Evolutionary conservation across 2,113 vertebrate genomes (phyloP), one percentile per base, ranked within the genome.

Genomic region (Glaucidium brasilianum): DNA sequence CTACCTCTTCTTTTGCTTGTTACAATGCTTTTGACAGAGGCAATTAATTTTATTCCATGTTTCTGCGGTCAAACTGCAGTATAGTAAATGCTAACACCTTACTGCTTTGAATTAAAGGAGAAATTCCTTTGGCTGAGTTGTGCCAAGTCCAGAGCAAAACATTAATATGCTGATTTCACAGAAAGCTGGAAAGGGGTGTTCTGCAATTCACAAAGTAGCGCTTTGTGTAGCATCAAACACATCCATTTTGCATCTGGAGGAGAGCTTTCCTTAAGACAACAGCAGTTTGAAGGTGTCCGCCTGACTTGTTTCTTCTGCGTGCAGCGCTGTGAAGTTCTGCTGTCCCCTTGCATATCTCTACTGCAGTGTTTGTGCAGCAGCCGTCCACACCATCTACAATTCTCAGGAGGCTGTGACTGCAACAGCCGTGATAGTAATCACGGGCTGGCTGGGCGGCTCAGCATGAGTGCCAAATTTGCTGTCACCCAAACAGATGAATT

Each of bases 301-400:
- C 49, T 35, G 53, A 6, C 18, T n/a, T 64, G 37, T 16, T 50
- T 69, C 53, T n/a, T 32, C 66, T 19, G 34, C 1, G 0, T 4
- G 27, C 19, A 27, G 16, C 0, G 3, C 67, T 59, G 47, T 12
- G 16, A 63, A 21, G 34, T 74, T 43, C 18, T 68, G 4, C n/a
- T 34, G 34, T n/a, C 17, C 32, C 5, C 19, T 35, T 2, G 2
- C 7, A 0, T 2, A 45, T 43, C 79, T 8, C 64, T 18, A 30
- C 30, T 1, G 20, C 6, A 34, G 29, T 4, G 52, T 41, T 66
- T 37, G 30, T 30, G 56, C 35, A 37, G 56, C 16, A 32, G 1
- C 50, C 2, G 1, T 27, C 32, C 88, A 14, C 29, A 3, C 15
- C 5, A 1, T 25, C 39, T 21, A 5, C 30, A 12, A 15, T n/a